These are phyloP conservation scores for Holcopasites calliopsidis DNA, from an alignment of 1,140 invertebrate genomes.

Conservation along the genomic window DNA sequence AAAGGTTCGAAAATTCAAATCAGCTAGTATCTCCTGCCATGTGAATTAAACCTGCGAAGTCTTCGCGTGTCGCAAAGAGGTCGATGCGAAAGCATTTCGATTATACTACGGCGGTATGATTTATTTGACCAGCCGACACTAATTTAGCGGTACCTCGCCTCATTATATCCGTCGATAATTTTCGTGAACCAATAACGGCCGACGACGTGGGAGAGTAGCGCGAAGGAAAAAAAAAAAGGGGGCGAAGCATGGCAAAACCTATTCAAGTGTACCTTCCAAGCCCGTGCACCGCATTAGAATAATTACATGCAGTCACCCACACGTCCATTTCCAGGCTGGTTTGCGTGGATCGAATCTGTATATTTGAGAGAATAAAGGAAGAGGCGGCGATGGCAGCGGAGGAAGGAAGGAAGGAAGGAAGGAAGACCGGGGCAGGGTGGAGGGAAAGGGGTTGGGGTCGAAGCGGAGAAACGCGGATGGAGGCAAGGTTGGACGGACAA, in stretches of 20 bases:
- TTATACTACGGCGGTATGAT: too few relatives aligned
- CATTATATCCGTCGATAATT: slow-evolving; percentile 5
- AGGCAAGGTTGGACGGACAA: not conserved
- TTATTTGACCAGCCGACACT: too few relatives aligned
- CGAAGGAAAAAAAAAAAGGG: slow-evolving; percentile 58
- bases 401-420: not conserved
- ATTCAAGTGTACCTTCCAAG: slow-evolving; percentile 64
- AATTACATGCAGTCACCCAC: slow-evolving; percentile 68
- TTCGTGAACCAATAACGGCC: not conserved
- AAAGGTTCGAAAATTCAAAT: too few relatives aligned
- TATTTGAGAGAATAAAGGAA: slow-evolving; percentile 17
- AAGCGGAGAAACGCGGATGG: not conserved
- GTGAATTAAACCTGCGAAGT: too few relatives aligned
- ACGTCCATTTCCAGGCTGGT: slow-evolving; percentile 3
- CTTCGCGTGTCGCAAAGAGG: too few relatives aligned
- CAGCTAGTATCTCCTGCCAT: too few relatives aligned
- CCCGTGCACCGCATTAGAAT: slow-evolving; percentile 67
- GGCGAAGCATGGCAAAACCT: slow-evolving; percentile 55
- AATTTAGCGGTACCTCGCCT: too few relatives aligned
- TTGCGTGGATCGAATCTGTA: slow-evolving; percentile 34
- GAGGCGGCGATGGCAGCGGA: not conserved
- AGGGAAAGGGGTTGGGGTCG: not conserved
- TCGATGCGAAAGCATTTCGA: too few relatives aligned
- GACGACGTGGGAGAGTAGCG: slow-evolving; percentile 28
- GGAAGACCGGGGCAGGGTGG: not conserved